These are phyloP conservation scores for Danionella cerebrum DNA, from an alignment of 2,113 vertebrate genomes.

Conservation along the genomic window DNA sequence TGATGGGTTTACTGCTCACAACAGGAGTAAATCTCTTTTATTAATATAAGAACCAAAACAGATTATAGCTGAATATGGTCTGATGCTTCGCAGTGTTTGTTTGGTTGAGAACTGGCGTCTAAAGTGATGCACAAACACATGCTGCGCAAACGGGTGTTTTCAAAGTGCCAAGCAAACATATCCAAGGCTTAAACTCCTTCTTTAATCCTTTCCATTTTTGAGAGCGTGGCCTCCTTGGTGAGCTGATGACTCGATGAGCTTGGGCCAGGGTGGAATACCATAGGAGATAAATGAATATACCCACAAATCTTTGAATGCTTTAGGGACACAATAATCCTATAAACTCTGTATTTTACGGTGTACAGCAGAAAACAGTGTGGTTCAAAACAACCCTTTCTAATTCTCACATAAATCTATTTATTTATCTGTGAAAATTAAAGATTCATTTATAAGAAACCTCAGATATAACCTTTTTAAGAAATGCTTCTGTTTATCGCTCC, in stretches of 20 bases:
- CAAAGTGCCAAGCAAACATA: conserved; percentile 59
- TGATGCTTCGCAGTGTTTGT: conserved; percentile 9
- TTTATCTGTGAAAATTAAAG: too few species aligned
- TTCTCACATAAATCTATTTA: too few species aligned
- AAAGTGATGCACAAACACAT: conserved; percentile 3
- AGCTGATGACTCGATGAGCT: conserved; percentile 17
- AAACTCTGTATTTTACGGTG: not conserved
- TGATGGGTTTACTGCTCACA: conserved; percentile 11
- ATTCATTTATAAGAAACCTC: too few species aligned
- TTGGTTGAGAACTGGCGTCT: not conserved
- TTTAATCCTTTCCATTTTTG: conserved; percentile 12
- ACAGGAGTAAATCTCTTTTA: conserved; percentile 17
- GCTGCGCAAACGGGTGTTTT: conserved; percentile 33
- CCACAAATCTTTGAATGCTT: conserved; percentile 9
- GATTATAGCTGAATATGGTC: conserved; percentile 4
- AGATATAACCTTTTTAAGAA: too few species aligned
- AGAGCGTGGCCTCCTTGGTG: not conserved
- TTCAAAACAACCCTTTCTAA: too few species aligned
- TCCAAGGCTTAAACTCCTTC: conserved; percentile 52
- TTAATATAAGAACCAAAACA: conserved; percentile 19
- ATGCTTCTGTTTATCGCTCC: too few species aligned
- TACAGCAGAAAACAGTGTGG: not conserved
- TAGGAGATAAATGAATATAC: not conserved
- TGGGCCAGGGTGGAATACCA: not conserved
- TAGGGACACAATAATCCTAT: not conserved